A percentile compares a stretch with the other conserved stretches of the same genome.
phyloP scores from a whole-genome alignment of 2,888 invertebrate genomes.

The Apodemia mormo region DNA sequence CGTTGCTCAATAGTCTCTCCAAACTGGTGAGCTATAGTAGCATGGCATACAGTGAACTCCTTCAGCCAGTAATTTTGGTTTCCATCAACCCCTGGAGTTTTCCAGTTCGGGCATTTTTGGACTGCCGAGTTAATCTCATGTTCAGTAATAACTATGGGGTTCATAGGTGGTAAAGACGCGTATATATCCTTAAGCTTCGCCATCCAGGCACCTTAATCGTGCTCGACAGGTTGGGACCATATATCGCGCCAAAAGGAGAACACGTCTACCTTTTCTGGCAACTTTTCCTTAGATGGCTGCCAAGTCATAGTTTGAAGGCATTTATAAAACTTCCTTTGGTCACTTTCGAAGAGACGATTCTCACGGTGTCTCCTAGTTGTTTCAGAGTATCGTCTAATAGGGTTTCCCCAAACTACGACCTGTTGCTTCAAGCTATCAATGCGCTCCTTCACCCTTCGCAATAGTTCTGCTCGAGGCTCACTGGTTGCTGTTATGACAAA shows the following conservation, averaged over 20 bases:
- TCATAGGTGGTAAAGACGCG: background rate
- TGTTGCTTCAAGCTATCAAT: conserved; percentile 19
- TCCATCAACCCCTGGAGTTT: too few relatives aligned
- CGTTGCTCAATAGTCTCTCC: background rate
- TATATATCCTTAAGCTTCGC: conserved; percentile 5
- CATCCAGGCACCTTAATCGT: conserved; percentile 11
- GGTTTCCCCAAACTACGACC: too few relatives aligned
- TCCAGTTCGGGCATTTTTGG: too few relatives aligned
- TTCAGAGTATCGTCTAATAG: too few relatives aligned
- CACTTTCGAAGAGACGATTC: too few relatives aligned
- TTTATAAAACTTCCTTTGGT: conserved; percentile 6
- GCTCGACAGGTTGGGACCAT: background rate
- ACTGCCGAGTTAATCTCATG: too few relatives aligned
- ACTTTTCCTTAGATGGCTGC: background rate
- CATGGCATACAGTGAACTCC: conserved; percentile 16
- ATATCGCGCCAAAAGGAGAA: background rate
- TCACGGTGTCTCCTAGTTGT: background rate
- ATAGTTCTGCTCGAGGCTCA: conserved; percentile 11
- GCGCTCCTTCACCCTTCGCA: conserved; percentile 19
- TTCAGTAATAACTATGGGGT: too few relatives aligned
- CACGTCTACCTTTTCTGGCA: background rate
- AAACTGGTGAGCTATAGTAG: conserved; percentile 23
- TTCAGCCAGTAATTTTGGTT: conserved; percentile 23
- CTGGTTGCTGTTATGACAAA: too few relatives aligned
- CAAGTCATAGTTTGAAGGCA: background rate